Evolutionary conservation across 1,140 invertebrate genomes (phyloP), one percentile per base, ranked within the genome.

Genomic region (Pristionchus pacificus): DNA sequence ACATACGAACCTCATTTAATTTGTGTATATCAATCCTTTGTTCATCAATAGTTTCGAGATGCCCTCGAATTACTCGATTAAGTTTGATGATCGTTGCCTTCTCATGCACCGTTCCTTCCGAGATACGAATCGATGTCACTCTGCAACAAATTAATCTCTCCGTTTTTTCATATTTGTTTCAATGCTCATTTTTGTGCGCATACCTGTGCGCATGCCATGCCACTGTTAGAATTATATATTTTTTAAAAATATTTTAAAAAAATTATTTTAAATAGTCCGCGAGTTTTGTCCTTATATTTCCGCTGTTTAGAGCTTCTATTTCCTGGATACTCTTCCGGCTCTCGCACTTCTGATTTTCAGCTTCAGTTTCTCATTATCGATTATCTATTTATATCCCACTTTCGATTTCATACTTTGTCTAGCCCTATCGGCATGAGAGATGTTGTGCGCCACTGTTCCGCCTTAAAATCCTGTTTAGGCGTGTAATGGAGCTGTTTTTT

Each of bases 81-180:
- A 77, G 64, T 57, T 69, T 28, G 27, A 77, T 79, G 15, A 77
- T 66, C 25, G 61, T 60, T 1, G 77, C 66, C 31, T 77, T 77
- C 6, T 77, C 76, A 30, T 57, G 38, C 2, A 49, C 31, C 6
- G 67, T 30, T 2, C 57, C 68, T 60, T 73, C 68, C 6, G 60
- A 60, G 61, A 57, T 73, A 32, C 19, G n/a, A 32, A 71, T 62
- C 0, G 6, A 14, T 29, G 19, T 68, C 27, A 13, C 68, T 62
- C 27, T 38, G 32, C 30, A 60, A 58, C 57, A 68, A 49, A 68
- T 31, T 66, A 49, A 57, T 10, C 25, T 60, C 31, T 65, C 13
- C 24, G 14, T 29, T 2, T 2, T 1, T 24, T 1, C 2, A 15
- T n/a, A 2, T 19, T 64, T 30, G 13, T 29, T 58, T 65, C 25